A percentile compares a stretch with the other conserved stretches of the same genome.
Evolutionary conservation across 1,140 invertebrate genomes (phyloP).

Genomic region (Centruroides sculpturatus): DNA sequence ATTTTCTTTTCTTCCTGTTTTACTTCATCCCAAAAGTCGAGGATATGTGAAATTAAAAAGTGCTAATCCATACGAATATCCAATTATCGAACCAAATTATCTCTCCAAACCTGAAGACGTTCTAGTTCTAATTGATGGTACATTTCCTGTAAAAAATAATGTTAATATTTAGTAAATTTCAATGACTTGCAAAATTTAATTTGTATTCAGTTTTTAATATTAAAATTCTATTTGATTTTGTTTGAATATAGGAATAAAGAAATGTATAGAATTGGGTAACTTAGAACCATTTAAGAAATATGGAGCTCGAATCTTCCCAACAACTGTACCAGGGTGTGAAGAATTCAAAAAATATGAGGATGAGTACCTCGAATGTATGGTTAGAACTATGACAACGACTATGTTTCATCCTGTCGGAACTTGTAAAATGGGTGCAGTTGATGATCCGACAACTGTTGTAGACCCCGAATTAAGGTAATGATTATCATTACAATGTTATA

Average conservation of each 20-base stretch:
- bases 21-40: constrained; percentile 53
- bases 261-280: constrained; percentile 7
- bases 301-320: not conserved
- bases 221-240: too few species aligned
- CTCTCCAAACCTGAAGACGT: constrained; percentile 46
- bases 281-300: constrained; percentile 1
- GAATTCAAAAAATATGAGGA: constrained; percentile 13
- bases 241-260: constrained; percentile 5
- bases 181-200: too few species aligned
- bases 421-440: constrained; percentile 45
- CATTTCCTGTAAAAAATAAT: too few species aligned
- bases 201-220: too few species aligned
- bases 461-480: constrained; percentile 17
- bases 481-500: too few species aligned
- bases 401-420: constrained; percentile 58
- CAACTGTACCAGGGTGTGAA: not conserved
- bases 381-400: constrained; percentile 19
- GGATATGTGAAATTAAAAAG: constrained; percentile 40
- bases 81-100: constrained; percentile 68
- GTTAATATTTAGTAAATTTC: too few species aligned
- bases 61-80: constrained; percentile 51
- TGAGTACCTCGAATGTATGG: constrained; percentile 26
- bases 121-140: constrained; percentile 23
- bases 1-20: constrained; percentile 49
- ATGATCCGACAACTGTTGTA: constrained; percentile 39